These are phyloP conservation scores for Rhadina sibilatrix DNA, from an alignment of 2,113 vertebrate species.

Conservation along the genomic window DNA sequence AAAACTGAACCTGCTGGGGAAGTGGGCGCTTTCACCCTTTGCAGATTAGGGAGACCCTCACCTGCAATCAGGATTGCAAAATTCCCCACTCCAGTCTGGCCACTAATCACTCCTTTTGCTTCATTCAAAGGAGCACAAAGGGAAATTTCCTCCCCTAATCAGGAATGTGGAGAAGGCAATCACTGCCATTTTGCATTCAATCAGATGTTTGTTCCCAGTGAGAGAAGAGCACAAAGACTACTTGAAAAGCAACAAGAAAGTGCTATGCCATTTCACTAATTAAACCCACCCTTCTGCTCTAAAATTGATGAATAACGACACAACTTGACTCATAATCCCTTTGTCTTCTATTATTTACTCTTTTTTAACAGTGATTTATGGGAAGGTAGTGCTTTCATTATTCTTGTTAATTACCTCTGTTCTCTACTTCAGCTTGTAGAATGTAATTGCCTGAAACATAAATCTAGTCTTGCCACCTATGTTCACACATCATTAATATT, in stretches of 20 bases:
- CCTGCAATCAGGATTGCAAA: background rate
- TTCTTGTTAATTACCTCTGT: constrained; percentile 65
- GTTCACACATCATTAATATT: constrained; percentile 43
- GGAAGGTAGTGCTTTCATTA: constrained; percentile 52
- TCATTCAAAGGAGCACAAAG: background rate
- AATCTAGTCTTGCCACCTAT: constrained; percentile 47
- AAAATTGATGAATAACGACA: constrained; percentile 40
- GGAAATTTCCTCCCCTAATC: background rate
- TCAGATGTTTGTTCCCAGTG: background rate
- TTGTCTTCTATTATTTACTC: constrained; percentile 68
- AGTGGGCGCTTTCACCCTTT: background rate
- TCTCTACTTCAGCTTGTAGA: constrained; percentile 48
- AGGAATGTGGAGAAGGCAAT: background rate
- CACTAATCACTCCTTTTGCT: background rate
- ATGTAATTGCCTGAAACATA: constrained; percentile 62
- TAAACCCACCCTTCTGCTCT: constrained; percentile 21
- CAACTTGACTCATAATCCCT: constrained; percentile 47
- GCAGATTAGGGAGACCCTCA: background rate
- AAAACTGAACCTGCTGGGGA: background rate
- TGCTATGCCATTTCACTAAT: constrained; percentile 8
- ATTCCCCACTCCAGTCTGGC: background rate
- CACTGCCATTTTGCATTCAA: background rate
- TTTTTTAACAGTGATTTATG: constrained; percentile 62
- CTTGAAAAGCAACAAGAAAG: constrained; percentile 2
- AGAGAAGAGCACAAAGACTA: background rate